phyloP scores from a whole-genome alignment of 2,888 invertebrate species.

The Cylindroiulus punctatus region DNA sequence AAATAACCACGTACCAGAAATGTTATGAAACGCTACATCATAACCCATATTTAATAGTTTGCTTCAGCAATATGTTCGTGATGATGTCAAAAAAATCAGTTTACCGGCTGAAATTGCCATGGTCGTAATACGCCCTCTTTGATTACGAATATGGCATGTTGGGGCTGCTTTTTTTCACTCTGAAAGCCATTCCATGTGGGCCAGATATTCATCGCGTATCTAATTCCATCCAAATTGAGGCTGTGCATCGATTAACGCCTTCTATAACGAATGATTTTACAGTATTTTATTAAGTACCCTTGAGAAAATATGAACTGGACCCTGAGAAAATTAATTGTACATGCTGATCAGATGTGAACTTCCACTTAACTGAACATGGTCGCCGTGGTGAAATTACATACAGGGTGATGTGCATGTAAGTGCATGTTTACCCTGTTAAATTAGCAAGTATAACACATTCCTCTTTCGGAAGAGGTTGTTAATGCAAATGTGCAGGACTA shows the following conservation, averaged over 20 bases:
- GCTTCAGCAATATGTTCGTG: not conserved
- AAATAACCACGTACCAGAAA: not conserved
- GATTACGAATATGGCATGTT: not conserved
- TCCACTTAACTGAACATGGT: no score
- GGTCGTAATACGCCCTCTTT: conserved; percentile 31
- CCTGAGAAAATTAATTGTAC: not conserved
- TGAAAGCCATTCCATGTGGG: not conserved
- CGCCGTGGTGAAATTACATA: no score
- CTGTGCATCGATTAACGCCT: not conserved
- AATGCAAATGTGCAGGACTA: no score
- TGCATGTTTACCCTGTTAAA: no score
- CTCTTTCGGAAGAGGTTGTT: no score
- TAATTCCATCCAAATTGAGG: not conserved
- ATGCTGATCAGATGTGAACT: no score
- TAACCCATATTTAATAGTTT: not conserved
- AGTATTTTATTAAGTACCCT: not conserved
- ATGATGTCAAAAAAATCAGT: not conserved
- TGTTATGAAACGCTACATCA: not conserved
- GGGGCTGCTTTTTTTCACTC: not conserved
- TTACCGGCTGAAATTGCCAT: not conserved
- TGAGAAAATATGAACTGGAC: not conserved
- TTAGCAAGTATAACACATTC: no score
- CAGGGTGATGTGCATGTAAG: no score
- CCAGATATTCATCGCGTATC: not conserved
- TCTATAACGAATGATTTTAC: not conserved